These are phyloP conservation scores for Paracentrotus lividus DNA, from an alignment of 53 echinoderm and acorn worm genomes.

Conservation along the genomic window DNA sequence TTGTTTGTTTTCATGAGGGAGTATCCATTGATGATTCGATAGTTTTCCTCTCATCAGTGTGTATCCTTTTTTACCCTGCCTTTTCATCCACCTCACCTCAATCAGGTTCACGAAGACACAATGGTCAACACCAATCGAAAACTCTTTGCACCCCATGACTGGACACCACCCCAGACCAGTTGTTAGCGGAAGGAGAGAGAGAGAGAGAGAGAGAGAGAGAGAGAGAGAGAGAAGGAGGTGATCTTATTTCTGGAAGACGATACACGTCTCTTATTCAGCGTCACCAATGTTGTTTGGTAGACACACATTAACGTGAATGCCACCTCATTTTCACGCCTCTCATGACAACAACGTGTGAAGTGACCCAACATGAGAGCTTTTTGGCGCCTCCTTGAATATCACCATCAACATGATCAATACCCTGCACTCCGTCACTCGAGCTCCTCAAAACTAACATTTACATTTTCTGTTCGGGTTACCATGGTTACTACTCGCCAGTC, in stretches of 20 bases:
- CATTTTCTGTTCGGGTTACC: slow-evolving; percentile 39
- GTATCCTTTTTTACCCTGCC: too few relatives aligned
- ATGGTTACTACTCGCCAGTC: not conserved
- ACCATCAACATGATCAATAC: slow-evolving; percentile 32
- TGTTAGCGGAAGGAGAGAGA: not conserved
- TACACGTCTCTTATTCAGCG: not conserved
- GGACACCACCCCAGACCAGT: not conserved
- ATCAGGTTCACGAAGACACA: too few relatives aligned
- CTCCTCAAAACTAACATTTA: slow-evolving; percentile 49
- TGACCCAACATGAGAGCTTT: slow-evolving; percentile 56
- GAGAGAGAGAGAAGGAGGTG: too few relatives aligned
- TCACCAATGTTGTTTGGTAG: slow-evolving; percentile 49
- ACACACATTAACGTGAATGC: slow-evolving; percentile 62
- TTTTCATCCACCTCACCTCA: too few relatives aligned
- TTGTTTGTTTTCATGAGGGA: too few relatives aligned
- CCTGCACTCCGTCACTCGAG: slow-evolving; percentile 41
- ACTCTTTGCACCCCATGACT: not conserved
- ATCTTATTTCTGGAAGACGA: not conserved
- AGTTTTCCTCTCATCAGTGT: too few relatives aligned
- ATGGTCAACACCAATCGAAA: too few relatives aligned
- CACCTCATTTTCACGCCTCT: slow-evolving; percentile 43
- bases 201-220: too few relatives aligned
- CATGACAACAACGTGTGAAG: slow-evolving; percentile 60
- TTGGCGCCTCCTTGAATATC: slow-evolving; percentile 27
- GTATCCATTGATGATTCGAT: too few relatives aligned